Evolutionary conservation across 2,113 vertebrate genomes (phyloP), one percentile per base, ranked within the genome.

Genomic region (Lanius collurio): DNA sequence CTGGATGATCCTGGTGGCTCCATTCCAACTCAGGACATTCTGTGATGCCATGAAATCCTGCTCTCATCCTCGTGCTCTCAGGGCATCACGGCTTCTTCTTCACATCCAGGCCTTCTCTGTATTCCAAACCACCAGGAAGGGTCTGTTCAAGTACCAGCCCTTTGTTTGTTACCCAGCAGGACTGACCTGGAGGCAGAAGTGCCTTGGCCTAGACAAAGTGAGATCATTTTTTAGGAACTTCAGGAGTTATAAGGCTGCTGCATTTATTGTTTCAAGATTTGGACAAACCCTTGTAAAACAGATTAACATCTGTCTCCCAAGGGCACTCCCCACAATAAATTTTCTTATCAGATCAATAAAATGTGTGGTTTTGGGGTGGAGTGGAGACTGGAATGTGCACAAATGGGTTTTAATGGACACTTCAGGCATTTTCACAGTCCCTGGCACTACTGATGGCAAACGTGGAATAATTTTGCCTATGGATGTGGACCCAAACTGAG

Each of bases 101-200:
- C 33, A 27, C 52, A 24, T 35, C 50, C 71, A 56, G 23, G 33
- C 42, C 31, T 70, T 65, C 73, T 42, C 44, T 44, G 27, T 24
- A 20, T 55, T 55, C 35, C 30, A 55, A 49, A 19, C 23, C 42
- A 9, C 52, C 30, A 7, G 31, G 63, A 80, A 47, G 24, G 39
- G 1, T 4, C 53, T 69, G 2, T 64, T n/a, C 20, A 26, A 53
- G 3, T 7, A 35, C 33, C 35, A 82, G 0, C 16, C 6, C 19
- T 55, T 28, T 67, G 57, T 28, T 60, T 67, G 57, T 28, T 60
- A 64, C 10, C 20, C 60, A 70, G 49, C 33, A 47, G 67, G 46
- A 63, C 10, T n/a, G 37, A 50, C 33, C 35, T 63, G 71, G n/a
- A 74, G 26, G 18, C 26, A 62, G 22, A 69, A 57, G 9, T 47